Base-by-base conservation (phyloP, 2,797 vertebrate genomes). In the Cygnus olor region DNA sequence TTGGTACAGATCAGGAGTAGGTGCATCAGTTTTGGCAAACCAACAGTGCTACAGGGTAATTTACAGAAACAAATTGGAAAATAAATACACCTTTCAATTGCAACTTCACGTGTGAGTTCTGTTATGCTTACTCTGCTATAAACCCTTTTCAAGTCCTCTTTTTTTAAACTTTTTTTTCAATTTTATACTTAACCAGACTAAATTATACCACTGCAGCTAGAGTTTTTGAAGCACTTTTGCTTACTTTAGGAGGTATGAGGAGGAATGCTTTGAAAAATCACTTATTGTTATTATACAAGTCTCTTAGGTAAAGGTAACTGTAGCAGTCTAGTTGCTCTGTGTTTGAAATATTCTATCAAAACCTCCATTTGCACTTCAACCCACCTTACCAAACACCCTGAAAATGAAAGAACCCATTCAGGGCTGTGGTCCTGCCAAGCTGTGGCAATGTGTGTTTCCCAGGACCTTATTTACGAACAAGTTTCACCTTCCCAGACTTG, bases 371-470 rank as follows among this genome's bases (percentile, higher is more conserved):
- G 85, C 85, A 94, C 64, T 90, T 96, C 83, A 93, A 89, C 87
- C 80, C 77, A 84, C 85, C 89, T 89, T 93, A 91, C 92, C 78
- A 94, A 95, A 90, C 72, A 92, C 8, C 28, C 72, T 96, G 90
- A 78, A 96, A 96, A 96, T 96, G 93, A 97, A 97, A 96, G 96
- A 88, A 27, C n/a, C 95, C 78, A 93, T 98, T 97, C 96, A 97
- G 71, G 83, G 27, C 87, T 79, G 85, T 74, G 66, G 95, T 90
- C 81, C 76, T 96, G 95, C 94, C 88, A 94, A 96, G 70, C 89
- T 7, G 24, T 93, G 91, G 90, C 93, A 89, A 70, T 69, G 78
- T 94, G 77, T 93, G 90, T 96, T 97, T 96, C 94, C 91, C 91
- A 97, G 95, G 94, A 81, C 76, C 84, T 96, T 95, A 91, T 97